A percentile compares a stretch with the other conserved stretches of the same genome.
These are phyloP conservation scores for Cotesia congregata DNA, from an alignment of 2,888 invertebrate genomes.

Conservation along the genomic window DNA sequence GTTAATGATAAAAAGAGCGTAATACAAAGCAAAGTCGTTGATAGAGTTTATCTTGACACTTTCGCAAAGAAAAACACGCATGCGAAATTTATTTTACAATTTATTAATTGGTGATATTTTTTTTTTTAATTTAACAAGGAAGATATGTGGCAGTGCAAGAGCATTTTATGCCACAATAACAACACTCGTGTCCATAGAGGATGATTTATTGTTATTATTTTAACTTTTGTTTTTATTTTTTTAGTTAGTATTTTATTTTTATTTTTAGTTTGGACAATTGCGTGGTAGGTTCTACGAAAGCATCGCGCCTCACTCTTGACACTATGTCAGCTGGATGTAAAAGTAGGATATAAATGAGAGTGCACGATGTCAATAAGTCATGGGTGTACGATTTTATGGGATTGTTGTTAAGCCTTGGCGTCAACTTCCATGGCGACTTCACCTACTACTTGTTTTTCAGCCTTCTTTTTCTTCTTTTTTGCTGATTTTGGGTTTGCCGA, in stretches of 20 bases:
- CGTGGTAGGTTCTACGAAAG: constrained; percentile 50
- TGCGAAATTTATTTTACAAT: background rate
- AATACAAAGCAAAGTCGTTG: constrained; percentile 12
- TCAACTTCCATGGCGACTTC: constrained; percentile 75
- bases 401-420: constrained; percentile 69
- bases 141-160: constrained; percentile 32
- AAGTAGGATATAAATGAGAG: constrained; percentile 45
- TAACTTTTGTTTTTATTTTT: constrained; percentile 24
- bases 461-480: constrained; percentile 94
- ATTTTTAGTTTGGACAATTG: constrained; percentile 31
- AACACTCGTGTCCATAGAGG: constrained; percentile 26
- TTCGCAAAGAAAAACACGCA: constrained; percentile 43
- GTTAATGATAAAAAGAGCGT: constrained; percentile 10
- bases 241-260: constrained; percentile 16
- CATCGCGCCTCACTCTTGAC: constrained; percentile 56
- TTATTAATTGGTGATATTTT: background rate
- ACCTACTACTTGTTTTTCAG: constrained; percentile 73
- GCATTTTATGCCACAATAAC: constrained; percentile 32
- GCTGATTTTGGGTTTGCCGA: constrained; percentile 85
- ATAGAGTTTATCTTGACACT: constrained; percentile 47
- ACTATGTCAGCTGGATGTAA: constrained; percentile 54
- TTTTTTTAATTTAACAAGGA: constrained; percentile 4
- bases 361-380: constrained; percentile 61
- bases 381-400: constrained; percentile 43
- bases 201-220: constrained; percentile 6